Evolutionary conservation across 2,888 invertebrate genomes (phyloP), one percentile per base, ranked within the genome.

Genomic region (Bibio marci): DNA sequence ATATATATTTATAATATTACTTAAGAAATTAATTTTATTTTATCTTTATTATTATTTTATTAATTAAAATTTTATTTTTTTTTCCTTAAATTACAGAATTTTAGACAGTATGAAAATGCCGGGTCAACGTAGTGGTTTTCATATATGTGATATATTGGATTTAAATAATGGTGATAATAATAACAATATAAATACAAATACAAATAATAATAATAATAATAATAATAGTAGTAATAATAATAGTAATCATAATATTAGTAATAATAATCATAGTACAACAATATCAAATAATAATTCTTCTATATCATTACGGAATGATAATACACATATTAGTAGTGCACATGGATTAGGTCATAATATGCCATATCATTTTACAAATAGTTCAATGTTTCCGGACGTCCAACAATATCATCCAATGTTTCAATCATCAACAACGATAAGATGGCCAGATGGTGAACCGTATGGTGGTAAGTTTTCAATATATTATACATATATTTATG

Each of bases 91-190:
- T 69, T 69, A 11, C 69, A 86, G 86, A 53, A 66, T 86, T 43
- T 64, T 86, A 57, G 86, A 86, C 58, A 79, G 76, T 50, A 80
- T 81, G 72, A 81, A 81, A 63, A 77, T 80, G 70, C 78, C 79
- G 1, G 76, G 77, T 38, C 78, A 78, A 49, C 72, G 82, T 1
- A 22, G 78, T 32, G 83, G 90, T 43, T 92, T 92, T 63, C 86
- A 87, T 54, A 91, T 92, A 52, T 85, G 88, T 50, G 91, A 92
- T 59, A 91, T 92, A 53, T 67, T 92, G 53, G 90, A 92, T 50
- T 67, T 92, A 50, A 88, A 88, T 53, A 82, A 82, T 48, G 69
- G 56, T 12, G 33, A 33, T 10, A 27, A 38, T 37, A 38, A 35
- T 27, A 12, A 17, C 17, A 35, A 26, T 30, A 28, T 17, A 39